A percentile compares a stretch with the other conserved stretches of the same genome.
Evolutionary conservation across 2,888 invertebrate species (phyloP).

Genomic region (Pasiphila rectangulata): DNA sequence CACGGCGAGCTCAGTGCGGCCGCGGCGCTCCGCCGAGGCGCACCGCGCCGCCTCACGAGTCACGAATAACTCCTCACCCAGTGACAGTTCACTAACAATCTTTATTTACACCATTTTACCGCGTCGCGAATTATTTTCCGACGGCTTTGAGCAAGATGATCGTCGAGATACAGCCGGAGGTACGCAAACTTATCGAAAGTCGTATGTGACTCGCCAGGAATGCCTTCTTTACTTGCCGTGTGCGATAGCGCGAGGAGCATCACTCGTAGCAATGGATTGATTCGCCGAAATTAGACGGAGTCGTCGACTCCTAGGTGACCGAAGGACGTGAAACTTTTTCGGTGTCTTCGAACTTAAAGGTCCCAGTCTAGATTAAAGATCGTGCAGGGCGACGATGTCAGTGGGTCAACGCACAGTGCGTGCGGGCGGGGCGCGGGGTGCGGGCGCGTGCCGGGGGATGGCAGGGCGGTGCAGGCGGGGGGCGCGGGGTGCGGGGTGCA

Average conservation of each 20-base stretch:
- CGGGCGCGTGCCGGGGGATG: conserved; percentile 23
- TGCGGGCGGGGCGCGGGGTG: conserved; percentile 43
- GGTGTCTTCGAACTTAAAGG: conserved; percentile 43
- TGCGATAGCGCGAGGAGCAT: no score
- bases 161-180: conserved; percentile 77
- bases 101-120: conserved; percentile 38
- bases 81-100: conserved; percentile 31
- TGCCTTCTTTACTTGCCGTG: background rate
- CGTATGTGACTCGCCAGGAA: background rate
- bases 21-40: conserved; percentile 76
- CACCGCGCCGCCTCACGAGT: conserved; percentile 57
- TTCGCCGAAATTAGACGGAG: conserved; percentile 13
- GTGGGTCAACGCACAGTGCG: conserved; percentile 80
- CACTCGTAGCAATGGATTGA: conserved; percentile 9
- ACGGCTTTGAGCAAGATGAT: conserved; percentile 51
- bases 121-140: conserved; percentile 18
- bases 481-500: conserved; percentile 42
- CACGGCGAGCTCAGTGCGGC: conserved; percentile 70
- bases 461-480: conserved; percentile 36
- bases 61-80: no score
- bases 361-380: conserved; percentile 71
- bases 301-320: conserved; percentile 19
- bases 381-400: conserved; percentile 75
- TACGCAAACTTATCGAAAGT: conserved; percentile 42
- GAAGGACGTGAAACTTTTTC: conserved; percentile 29